Evolutionary conservation across 2,888 invertebrate species (phyloP).

Genomic region (Spilosoma lubricipeda): DNA sequence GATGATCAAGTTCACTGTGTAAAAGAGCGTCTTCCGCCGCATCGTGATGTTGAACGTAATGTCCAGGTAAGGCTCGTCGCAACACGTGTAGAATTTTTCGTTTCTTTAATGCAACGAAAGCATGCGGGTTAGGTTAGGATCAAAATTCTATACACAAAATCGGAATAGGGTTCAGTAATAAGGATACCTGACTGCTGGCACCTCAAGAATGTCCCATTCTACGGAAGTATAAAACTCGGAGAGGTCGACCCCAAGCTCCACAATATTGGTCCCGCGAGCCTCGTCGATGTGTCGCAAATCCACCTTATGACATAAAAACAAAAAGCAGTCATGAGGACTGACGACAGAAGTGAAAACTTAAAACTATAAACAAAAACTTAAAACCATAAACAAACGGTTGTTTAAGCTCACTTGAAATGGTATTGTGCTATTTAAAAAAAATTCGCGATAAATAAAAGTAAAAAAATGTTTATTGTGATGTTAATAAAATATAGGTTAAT

Average conservation of each 20-base stretch:
- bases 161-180: constrained; percentile 95
- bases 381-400: no score
- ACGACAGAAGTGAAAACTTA: no score
- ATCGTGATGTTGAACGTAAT: constrained; percentile 99
- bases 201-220: constrained; percentile 99
- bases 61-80: constrained; percentile 98
- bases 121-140: constrained; percentile 98
- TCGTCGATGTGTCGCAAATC: constrained; percentile 97
- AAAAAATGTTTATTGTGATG: no score
- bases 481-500: no score
- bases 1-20: constrained; percentile 98
- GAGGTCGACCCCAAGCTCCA: constrained; percentile 97
- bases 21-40: constrained; percentile 98
- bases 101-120: constrained; percentile 97
- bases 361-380: no score
- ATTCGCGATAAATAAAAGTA: no score
- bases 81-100: constrained; percentile 98
- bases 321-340: no score
- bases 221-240: constrained; percentile 99
- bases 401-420: no score
- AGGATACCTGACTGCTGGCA: constrained; percentile 93
- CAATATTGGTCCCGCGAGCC: constrained; percentile 94
- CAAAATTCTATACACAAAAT: constrained; percentile 99
- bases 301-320: constrained; percentile 87
- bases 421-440: no score